Evolutionary conservation across 2,888 invertebrate genomes (phyloP).

Genomic region (Philereme transversata): DNA sequence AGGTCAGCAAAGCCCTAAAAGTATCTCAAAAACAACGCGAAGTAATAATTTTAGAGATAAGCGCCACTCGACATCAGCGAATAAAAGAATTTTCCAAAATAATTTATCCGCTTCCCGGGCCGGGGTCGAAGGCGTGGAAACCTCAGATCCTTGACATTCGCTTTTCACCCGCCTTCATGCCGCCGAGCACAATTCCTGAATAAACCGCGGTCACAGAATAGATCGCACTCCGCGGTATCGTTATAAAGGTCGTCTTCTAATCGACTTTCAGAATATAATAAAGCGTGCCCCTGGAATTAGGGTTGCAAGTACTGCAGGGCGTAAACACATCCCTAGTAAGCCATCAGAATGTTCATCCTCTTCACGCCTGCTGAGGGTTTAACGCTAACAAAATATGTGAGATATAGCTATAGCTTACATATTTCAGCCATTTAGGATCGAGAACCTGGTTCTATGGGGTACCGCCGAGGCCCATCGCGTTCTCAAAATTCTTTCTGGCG

Average conservation of each 20-base stretch:
- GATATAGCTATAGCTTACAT: too few relatives aligned
- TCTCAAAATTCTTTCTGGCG: too few relatives aligned
- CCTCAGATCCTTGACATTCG: conserved; percentile 51
- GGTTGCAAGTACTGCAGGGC: conserved; percentile 25
- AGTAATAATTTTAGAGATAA: conserved; percentile 17
- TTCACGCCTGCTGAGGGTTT: conserved; percentile 1
- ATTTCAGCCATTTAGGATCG: too few relatives aligned
- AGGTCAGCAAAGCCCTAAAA: background rate
- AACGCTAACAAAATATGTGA: background rate
- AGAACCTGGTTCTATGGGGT: too few relatives aligned
- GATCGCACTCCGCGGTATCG: conserved; percentile 18
- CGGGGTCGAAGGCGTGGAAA: background rate
- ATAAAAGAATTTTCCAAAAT: conserved; percentile 10
- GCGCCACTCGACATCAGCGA: conserved; percentile 4
- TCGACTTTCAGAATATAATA: conserved; percentile 39
- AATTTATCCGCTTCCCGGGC: conserved; percentile 17
- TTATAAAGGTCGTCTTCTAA: conserved; percentile 42
- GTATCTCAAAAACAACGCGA: conserved; percentile 2
- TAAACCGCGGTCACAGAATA: conserved; percentile 27
- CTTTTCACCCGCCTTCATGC: conserved; percentile 34
- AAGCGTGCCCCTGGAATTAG: conserved; percentile 29
- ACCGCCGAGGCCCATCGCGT: too few relatives aligned
- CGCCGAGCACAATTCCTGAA: conserved; percentile 39
- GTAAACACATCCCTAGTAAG: conserved; percentile 4
- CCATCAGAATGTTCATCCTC: too few relatives aligned